A percentile compares a stretch with the other conserved stretches of the same genome.
Conservation (phyloP, 2,888 invertebrate genomes). For the Argyresthia albistria region DNA sequence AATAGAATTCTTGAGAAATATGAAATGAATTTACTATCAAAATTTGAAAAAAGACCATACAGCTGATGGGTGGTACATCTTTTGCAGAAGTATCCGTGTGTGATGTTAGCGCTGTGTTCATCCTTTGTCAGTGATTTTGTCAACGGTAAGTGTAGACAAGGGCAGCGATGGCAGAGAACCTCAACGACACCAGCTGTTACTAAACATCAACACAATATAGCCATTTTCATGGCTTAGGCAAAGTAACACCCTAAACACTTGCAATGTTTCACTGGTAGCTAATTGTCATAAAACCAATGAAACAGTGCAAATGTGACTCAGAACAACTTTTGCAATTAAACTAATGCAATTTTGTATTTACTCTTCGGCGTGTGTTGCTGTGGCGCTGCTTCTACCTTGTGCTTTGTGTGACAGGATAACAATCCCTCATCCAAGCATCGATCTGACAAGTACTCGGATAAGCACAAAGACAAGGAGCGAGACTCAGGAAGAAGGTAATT, state of each 20-base stretch:
- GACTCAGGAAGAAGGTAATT: conserved; percentile 49
- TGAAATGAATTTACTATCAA: conserved; percentile 21
- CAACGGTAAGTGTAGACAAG: conserved; percentile 79
- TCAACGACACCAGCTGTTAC: conserved; percentile 38
- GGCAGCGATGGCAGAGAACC: conserved; percentile 41
- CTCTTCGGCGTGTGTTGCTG: conserved; percentile 73
- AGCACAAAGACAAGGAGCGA: conserved; percentile 60
- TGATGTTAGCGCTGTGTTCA: conserved; percentile 78
- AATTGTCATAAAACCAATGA: conserved; percentile 26
- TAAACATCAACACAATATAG: conserved; percentile 22
- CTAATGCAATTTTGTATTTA: conserved; percentile 70
- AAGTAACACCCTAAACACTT: conserved; percentile 39
- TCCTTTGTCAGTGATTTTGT: conserved; percentile 74
- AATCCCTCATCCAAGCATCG: conserved; percentile 70
- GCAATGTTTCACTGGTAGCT: conserved; percentile 39
- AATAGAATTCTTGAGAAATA: conserved; percentile 19
- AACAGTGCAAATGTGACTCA: conserved; percentile 42
- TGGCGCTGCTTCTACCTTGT: conserved; percentile 74
- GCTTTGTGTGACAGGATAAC: conserved; percentile 74
- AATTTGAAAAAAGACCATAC: conserved; percentile 46
- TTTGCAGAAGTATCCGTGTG: conserved; percentile 84
- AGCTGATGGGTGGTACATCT: conserved; percentile 83
- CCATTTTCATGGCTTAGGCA: conserved; percentile 43
- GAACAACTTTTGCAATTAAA: conserved; percentile 43
- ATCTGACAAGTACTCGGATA: conserved; percentile 69